Evolutionary conservation across 1,140 invertebrate species (phyloP).

Genomic region (Aradophagus sp.): DNA sequence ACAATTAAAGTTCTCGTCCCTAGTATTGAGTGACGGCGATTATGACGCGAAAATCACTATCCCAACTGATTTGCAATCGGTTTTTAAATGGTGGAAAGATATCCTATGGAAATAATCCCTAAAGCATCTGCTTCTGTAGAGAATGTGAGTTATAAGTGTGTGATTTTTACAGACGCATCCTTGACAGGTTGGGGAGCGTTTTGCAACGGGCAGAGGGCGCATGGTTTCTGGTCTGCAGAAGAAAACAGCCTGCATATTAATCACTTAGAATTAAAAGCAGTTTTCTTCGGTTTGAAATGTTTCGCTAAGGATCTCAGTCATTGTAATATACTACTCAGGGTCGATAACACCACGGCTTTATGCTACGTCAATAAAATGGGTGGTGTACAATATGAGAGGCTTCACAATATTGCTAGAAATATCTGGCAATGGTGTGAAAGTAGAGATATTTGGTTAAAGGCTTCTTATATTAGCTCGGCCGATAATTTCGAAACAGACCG

Average conservation of each 20-base stretch:
- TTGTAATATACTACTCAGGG: conserved; percentile 5
- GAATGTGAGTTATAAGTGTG: too few species aligned
- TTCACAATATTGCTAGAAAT: too few species aligned
- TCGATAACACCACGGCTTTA: conserved; percentile 4
- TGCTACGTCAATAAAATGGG: conserved; percentile 6
- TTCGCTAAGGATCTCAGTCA: not conserved
- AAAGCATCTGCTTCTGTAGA: too few species aligned
- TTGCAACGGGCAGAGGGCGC: conserved; percentile 1
- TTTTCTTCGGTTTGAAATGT: conserved; percentile 4
- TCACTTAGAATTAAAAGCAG: conserved; percentile 3
- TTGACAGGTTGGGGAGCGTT: conserved; percentile 2
- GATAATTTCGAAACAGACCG: conserved; percentile 6
- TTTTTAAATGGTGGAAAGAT: conserved; percentile 11
- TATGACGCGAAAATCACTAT: not conserved
- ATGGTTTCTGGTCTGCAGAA: not conserved
- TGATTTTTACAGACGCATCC: conserved; percentile 10
- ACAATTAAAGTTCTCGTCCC: not conserved
- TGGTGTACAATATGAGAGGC: not conserved
- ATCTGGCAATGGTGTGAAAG: too few species aligned
- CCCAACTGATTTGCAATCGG: not conserved
- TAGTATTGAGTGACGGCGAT: not conserved
- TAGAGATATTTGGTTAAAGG: too few species aligned
- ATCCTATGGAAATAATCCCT: too few species aligned
- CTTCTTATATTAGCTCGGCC: conserved; percentile 4
- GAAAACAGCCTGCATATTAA: conserved; percentile 1